Base-by-base conservation (phyloP, 1,140 invertebrate species). In the Sarcophaga peregrina region DNA sequence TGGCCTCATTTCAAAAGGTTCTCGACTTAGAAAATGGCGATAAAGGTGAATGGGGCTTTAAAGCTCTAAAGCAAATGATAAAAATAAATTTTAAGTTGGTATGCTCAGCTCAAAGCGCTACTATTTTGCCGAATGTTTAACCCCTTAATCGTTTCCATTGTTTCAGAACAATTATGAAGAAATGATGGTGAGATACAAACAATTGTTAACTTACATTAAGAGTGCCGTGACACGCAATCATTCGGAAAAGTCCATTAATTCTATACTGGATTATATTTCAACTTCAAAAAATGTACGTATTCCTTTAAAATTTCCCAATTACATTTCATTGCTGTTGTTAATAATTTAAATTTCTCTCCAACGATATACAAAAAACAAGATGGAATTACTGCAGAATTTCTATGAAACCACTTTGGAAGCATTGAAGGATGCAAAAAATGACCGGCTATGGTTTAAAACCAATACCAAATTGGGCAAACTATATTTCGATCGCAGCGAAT, bases 21-120 rank as follows among this genome's bases (percentile, higher is more conserved):
- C 91, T 99, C 83, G 97, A 99, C 90, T 91, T 99, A 74, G 98
- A 99, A 92, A 96, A 96, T 75, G 97, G 97, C 8, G 98, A 99
- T 86, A 99, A 99, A 92, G 98, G 98, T 75, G 99, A 99, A 93
- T 99, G 98, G 98, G 99, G 99, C 0, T 99, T 99, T 89, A 99
- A 99, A 93, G 98, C 99, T n/a, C 92, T 99, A 1, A 99, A 99
- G 91, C 99, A 99, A 91, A 99, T 99, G 98, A 99, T 99, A 73
- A 99, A 99, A 93, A 99, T 99, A 81, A 99, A 99, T 91, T 99
- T 99, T 91, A 98, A 97, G 94, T 91, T 99, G 93, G 97, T 98
- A 91, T 87, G 83, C 45, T 8, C 3, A 11, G n/a, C 10, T 9
- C n/a, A 62, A 54, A 50, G n/a, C 52, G 8, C 2, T 45, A 25